These are phyloP conservation scores for Oreamnos americanus DNA, from an alignment of 2,113 vertebrate species.

Conservation along the genomic window DNA sequence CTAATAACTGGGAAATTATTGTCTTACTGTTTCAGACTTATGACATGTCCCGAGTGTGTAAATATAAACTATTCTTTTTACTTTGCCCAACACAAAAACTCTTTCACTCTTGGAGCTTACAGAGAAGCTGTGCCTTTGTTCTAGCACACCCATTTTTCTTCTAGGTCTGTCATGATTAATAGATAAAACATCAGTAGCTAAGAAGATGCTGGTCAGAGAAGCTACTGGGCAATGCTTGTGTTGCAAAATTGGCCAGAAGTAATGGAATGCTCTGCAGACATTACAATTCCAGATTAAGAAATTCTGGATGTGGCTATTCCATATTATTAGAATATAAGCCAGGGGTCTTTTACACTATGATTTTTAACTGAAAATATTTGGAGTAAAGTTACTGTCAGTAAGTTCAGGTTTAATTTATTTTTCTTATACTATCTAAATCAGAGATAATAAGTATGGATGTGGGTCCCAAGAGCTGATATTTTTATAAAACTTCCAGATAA, in stretches of 20 bases:
- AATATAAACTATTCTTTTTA: neutral
- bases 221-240: neutral
- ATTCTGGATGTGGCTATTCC: neutral
- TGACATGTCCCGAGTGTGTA: neutral
- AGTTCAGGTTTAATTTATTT: neutral
- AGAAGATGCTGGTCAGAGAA: neutral
- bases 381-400: neutral
- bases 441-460: accelerated
- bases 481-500: neutral
- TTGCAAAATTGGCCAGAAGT: neutral
- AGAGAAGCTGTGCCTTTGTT: neutral
- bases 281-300: neutral
- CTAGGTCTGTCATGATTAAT: neutral
- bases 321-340: neutral
- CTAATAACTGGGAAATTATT: neutral
- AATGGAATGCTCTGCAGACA: neutral
- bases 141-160: neutral
- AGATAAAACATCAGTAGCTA: neutral
- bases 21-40: neutral
- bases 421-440: neutral
- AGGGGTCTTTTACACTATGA: neutral
- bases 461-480: neutral
- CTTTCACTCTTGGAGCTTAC: neutral
- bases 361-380: neutral
- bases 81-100: neutral